A percentile compares a stretch with the other conserved stretches of the same genome.
These are phyloP conservation scores for Stomatorhinus walkeri DNA, from an alignment of 2,797 vertebrate species.

Conservation along the genomic window DNA sequence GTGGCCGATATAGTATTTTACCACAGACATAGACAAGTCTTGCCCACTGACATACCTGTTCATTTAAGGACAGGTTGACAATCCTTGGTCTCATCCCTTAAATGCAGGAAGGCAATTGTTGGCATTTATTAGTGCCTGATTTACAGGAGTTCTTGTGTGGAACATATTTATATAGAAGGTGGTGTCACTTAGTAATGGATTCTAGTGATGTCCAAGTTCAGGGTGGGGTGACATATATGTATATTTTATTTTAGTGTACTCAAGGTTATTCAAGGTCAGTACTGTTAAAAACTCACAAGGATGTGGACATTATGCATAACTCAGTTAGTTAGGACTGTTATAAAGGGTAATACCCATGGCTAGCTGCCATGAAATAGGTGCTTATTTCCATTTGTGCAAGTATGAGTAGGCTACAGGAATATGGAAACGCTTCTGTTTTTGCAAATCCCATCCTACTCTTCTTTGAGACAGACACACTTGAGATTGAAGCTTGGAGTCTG, in stretches of 20 bases:
- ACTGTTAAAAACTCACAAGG: not conserved
- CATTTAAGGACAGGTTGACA: not conserved
- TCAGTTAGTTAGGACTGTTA: not conserved
- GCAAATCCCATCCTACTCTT: not conserved
- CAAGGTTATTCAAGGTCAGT: not conserved
- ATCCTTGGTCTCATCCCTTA: constrained; percentile 26
- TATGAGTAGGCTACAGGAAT: not conserved
- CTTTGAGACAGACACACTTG: not conserved
- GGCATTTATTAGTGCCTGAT: not conserved
- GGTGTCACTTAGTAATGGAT: not conserved
- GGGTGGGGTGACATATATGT: not conserved
- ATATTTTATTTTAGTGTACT: not conserved
- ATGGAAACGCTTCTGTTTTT: not conserved
- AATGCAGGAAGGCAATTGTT: not conserved
- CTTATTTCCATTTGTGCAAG: not conserved
- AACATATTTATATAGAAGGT: not conserved
- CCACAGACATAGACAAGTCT: not conserved
- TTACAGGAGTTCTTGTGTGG: not conserved
- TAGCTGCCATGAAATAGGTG: not conserved
- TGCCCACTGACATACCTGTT: not conserved
- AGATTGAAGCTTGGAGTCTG: not conserved
- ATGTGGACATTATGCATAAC: not conserved
- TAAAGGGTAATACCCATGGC: not conserved
- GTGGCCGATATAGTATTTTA: not conserved
- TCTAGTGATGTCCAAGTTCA: not conserved